Conservation (phyloP, 2,113 vertebrate species). For the Dendrocopos noguchii region DNA sequence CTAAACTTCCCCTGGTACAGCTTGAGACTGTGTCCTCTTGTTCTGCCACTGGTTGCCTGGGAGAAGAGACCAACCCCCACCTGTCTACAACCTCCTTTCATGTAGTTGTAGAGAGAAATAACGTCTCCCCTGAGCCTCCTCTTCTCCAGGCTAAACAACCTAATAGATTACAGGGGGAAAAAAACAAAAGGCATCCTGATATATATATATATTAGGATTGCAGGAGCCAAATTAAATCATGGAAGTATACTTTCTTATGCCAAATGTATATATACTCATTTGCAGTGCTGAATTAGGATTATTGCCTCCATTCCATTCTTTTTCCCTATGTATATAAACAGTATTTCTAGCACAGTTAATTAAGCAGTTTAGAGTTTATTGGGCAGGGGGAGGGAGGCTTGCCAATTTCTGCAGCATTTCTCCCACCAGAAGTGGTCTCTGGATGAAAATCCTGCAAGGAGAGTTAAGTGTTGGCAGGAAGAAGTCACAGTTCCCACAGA, state of each 20-base stretch:
- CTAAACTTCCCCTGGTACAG: too few species aligned
- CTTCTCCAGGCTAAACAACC: too few species aligned
- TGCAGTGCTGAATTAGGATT: background rate
- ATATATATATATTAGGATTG: background rate
- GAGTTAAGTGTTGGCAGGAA: background rate
- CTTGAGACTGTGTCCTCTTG: too few species aligned
- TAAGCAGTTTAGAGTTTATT: background rate
- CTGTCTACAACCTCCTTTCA: too few species aligned
- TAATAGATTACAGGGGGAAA: background rate
- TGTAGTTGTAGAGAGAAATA: too few species aligned
- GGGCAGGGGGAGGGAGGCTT: background rate
- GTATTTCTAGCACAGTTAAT: background rate
- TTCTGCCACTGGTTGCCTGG: too few species aligned
- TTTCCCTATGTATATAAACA: background rate
- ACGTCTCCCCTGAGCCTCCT: too few species aligned
- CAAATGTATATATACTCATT: background rate
- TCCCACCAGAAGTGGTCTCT: background rate
- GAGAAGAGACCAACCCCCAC: too few species aligned
- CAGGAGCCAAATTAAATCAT: background rate
- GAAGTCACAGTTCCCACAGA: accelerated
- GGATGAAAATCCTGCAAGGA: background rate
- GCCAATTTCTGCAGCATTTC: background rate
- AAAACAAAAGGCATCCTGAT: background rate
- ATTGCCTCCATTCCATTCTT: background rate
- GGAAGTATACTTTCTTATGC: background rate